A percentile compares a stretch with the other conserved stretches of the same genome.
These are phyloP conservation scores for Ylistrum balloti DNA, from an alignment of 1,140 invertebrate species.

Conservation along the genomic window DNA sequence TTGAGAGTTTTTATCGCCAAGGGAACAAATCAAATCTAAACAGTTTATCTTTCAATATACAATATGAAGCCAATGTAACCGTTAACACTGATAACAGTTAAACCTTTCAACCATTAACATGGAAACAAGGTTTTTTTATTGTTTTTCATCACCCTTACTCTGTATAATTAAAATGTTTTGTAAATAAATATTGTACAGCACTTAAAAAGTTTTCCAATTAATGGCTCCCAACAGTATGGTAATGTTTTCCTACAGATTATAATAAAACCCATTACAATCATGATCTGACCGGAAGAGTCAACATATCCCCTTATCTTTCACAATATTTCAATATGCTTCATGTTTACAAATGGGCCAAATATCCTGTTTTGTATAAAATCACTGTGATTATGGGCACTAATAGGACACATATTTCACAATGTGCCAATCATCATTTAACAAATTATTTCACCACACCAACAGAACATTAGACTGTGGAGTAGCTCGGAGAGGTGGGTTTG, in stretches of 20 bases:
- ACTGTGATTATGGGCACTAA: neutral
- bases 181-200: neutral
- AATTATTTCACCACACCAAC: too few relatives aligned
- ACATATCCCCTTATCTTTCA: neutral
- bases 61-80: too few relatives aligned
- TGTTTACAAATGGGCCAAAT: constrained; percentile 4
- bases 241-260: neutral
- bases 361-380: neutral
- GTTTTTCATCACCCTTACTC: neutral
- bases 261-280: neutral
- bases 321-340: neutral
- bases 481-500: too few relatives aligned
- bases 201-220: constrained; percentile 1
- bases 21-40: too few relatives aligned
- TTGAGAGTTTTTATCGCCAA: too few relatives aligned
- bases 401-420: neutral
- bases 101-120: neutral
- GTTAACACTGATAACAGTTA: neutral
- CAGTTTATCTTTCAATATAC: too few relatives aligned
- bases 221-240: neutral
- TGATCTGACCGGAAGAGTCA: neutral
- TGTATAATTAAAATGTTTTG: neutral
- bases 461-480: neutral
- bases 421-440: neutral
- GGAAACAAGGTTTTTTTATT: neutral